Percentiles rank a stretch among this genome's conserved stretches.
Evolutionary conservation across 2,113 vertebrate genomes (phyloP).

Genomic region (Cyanoramphus novaezelandiae): DNA sequence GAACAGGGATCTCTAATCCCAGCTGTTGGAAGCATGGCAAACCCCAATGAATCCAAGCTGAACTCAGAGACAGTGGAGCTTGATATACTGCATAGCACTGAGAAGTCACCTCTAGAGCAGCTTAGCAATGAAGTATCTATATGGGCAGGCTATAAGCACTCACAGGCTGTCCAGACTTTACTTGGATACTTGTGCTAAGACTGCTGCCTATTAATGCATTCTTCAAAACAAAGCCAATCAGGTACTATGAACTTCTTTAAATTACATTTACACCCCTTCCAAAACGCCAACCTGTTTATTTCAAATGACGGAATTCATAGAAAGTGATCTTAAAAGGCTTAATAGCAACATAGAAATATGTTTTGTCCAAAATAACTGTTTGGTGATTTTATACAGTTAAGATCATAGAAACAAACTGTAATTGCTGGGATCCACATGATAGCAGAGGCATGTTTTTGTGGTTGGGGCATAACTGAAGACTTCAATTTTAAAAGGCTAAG

Average conservation of each 20-base stretch:
- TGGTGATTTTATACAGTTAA: constrained; percentile 6
- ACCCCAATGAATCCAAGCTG: background rate
- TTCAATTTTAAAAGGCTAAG: constrained; percentile 37
- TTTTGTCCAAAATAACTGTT: constrained; percentile 40
- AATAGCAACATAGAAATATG: background rate
- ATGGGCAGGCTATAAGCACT: background rate
- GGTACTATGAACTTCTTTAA: background rate
- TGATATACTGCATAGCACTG: background rate
- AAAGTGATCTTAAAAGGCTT: constrained; percentile 34
- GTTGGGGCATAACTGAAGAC: constrained; percentile 29
- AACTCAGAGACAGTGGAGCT: background rate
- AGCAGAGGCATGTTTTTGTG: constrained; percentile 27
- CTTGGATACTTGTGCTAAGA: background rate
- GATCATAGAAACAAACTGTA: constrained; percentile 37
- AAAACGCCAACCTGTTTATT: background rate
- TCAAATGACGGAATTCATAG: constrained; percentile 16
- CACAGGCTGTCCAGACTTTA: background rate
- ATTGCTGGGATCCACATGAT: constrained; percentile 30
- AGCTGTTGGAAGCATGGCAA: background rate
- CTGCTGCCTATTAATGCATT: background rate
- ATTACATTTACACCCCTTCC: background rate
- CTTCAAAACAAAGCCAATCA: background rate
- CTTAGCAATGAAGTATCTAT: background rate
- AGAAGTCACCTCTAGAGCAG: background rate
- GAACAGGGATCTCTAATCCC: background rate